phyloP scores from a whole-genome alignment of 2,888 invertebrate species.

The Conops quadrifasciatus region DNA sequence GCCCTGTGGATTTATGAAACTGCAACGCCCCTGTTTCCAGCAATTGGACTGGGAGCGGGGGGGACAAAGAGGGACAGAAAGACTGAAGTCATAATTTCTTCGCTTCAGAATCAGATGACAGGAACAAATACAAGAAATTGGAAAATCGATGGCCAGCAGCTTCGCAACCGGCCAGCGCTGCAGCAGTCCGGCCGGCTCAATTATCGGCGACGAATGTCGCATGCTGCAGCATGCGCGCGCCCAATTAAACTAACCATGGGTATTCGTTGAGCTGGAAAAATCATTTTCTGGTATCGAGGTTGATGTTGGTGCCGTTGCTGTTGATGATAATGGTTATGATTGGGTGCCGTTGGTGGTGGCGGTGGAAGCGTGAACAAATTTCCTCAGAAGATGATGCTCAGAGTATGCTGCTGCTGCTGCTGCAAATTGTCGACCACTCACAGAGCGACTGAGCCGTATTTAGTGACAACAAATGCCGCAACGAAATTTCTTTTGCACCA shows the following conservation, averaged over 20 bases:
- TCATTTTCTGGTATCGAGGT: not conserved
- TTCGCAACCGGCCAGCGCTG: not conserved
- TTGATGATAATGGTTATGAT: not conserved
- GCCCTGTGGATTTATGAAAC: conserved; percentile 29
- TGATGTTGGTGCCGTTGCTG: not conserved
- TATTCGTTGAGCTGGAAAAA: conserved; percentile 4
- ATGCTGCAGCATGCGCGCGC: conserved; percentile 1
- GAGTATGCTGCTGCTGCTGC: not conserved
- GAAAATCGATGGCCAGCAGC: conserved; percentile 21
- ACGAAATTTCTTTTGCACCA: conserved; percentile 40
- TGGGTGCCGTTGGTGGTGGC: not conserved
- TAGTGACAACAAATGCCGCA: conserved; percentile 20
- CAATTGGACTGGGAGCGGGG: not conserved
- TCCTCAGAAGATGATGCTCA: not conserved
- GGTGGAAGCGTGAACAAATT: not conserved
- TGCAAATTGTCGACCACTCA: conserved; percentile 12
- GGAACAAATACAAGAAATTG: conserved; percentile 16
- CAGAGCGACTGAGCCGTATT: not conserved
- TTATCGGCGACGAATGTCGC: conserved; percentile 14
- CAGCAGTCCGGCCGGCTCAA: not conserved
- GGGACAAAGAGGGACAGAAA: not conserved
- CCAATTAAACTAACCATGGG: conserved; percentile 29
- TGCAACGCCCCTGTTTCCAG: not conserved
- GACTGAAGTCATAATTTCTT: conserved; percentile 17
- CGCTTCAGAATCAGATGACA: conserved; percentile 3